Evolutionary conservation across 2,888 invertebrate species (phyloP).

Genomic region (Limnephilus marmoratus): DNA sequence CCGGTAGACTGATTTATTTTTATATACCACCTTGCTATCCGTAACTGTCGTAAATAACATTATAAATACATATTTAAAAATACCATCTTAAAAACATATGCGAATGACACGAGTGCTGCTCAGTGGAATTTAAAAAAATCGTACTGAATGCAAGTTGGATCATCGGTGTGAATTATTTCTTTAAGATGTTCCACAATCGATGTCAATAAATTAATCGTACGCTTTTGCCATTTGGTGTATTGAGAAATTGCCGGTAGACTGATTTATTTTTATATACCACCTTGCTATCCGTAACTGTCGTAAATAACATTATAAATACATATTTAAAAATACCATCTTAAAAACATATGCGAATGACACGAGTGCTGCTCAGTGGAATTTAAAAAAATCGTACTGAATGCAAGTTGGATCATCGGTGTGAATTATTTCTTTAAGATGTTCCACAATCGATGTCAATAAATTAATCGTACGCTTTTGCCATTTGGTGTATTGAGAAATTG

Average conservation of each 20-base stretch:
- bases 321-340: too few species aligned
- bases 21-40: too few species aligned
- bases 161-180: neutral
- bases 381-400: too few species aligned
- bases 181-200: neutral
- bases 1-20: too few species aligned
- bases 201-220: neutral
- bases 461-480: neutral
- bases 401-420: neutral
- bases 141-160: too few species aligned
- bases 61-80: too few species aligned
- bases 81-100: too few species aligned
- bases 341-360: neutral
- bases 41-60: neutral
- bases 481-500: neutral
- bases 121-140: neutral
- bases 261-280: too few species aligned
- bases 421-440: neutral
- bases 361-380: neutral
- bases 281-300: neutral
- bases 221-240: neutral
- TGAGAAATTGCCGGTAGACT: neutral
- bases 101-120: neutral
- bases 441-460: neutral
- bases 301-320: neutral